Percentiles rank a stretch among this genome's conserved stretches.
phyloP scores from a whole-genome alignment of 2,797 vertebrate species.

The Phoebastria nigripes region DNA sequence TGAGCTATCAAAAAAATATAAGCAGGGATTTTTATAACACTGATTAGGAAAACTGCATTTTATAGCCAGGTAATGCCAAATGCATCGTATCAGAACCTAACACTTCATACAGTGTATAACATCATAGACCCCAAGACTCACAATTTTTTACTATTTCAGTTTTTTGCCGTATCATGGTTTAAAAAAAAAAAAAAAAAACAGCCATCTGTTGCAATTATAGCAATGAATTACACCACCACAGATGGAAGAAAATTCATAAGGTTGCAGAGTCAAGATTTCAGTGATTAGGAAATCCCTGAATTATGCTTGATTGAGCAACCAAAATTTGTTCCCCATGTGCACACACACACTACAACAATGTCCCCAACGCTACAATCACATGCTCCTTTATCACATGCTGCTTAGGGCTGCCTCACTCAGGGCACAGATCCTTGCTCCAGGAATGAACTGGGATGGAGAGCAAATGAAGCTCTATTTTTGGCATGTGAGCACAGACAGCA shows the following conservation, averaged over 20 bases:
- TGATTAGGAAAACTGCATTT: background rate
- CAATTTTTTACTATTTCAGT: background rate
- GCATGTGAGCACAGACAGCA: background rate
- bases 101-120: background rate
- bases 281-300: slow-evolving; percentile 37
- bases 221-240: slow-evolving; percentile 42
- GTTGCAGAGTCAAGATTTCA: slow-evolving; percentile 46
- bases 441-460: background rate
- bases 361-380: rapidly evolving
- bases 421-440: background rate
- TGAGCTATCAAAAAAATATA: background rate
- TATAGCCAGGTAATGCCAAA: background rate
- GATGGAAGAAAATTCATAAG: slow-evolving; percentile 29
- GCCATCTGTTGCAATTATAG: slow-evolving; percentile 43
- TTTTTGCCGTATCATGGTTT: slow-evolving; percentile 20
- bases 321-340: background rate
- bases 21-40: background rate
- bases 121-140: background rate
- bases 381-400: background rate
- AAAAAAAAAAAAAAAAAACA: background rate
- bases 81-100: background rate
- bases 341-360: background rate
- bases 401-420: background rate
- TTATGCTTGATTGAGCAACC: background rate
- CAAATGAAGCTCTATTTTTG: background rate